These are phyloP conservation scores for Rachycentron canadum DNA, from an alignment of 2,797 vertebrate genomes.

Conservation along the genomic window DNA sequence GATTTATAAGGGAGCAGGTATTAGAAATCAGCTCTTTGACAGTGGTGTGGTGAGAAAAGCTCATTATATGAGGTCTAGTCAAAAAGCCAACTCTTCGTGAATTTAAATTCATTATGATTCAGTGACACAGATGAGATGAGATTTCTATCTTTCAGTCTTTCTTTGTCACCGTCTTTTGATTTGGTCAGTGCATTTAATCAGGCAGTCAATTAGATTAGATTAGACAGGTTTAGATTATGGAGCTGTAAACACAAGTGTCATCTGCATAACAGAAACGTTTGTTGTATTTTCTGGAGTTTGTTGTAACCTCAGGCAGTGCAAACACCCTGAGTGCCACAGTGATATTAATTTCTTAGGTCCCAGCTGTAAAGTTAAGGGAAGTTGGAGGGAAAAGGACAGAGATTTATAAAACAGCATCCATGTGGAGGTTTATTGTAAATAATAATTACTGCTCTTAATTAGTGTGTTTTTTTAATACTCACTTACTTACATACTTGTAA, in stretches of 20 bases:
- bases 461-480: slow-evolving; percentile 50
- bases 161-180: neutral
- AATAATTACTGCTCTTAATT: slow-evolving; percentile 45
- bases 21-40: slow-evolving; percentile 6
- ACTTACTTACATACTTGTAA: slow-evolving; percentile 41
- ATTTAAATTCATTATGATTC: too few relatives aligned
- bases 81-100: too few relatives aligned
- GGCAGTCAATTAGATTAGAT: neutral
- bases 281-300: slow-evolving; percentile 3
- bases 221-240: neutral
- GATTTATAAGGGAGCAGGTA: slow-evolving; percentile 20
- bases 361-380: neutral
- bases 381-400: neutral
- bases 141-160: neutral
- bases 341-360: neutral
- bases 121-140: neutral
- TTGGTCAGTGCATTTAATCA: neutral
- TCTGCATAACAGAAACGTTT: slow-evolving; percentile 6
- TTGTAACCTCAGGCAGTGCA: neutral
- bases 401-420: slow-evolving; percentile 8
- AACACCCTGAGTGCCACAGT: neutral
- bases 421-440: slow-evolving; percentile 27
- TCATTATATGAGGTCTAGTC: too few relatives aligned
- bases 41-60: neutral
- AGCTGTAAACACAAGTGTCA: neutral